phyloP scores from a whole-genome alignment of 2,888 invertebrate species.

The Drosophila heteroneura region DNA sequence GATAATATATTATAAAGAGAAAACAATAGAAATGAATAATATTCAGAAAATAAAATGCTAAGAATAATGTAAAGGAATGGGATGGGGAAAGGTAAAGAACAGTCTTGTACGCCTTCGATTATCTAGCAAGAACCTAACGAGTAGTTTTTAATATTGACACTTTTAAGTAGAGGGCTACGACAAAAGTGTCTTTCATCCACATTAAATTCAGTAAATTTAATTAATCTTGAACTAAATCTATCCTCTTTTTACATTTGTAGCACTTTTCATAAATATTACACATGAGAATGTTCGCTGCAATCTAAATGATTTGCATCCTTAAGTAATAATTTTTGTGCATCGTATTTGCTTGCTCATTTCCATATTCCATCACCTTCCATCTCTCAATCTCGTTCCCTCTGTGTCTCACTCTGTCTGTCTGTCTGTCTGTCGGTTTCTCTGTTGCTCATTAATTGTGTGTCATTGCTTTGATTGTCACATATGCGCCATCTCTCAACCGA shows the following conservation, averaged over 20 bases:
- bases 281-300: not conserved
- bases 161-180: not conserved
- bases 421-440: not conserved
- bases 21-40: too few relatives aligned
- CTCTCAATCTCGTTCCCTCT: not conserved
- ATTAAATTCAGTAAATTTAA: not conserved
- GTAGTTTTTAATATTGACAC: not conserved
- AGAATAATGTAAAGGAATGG: not conserved
- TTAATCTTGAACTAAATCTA: accelerated
- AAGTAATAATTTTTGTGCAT: not conserved
- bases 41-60: not conserved
- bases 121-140: not conserved
- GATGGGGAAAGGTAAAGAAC: accelerated
- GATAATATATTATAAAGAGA: not conserved
- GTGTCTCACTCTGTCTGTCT: not conserved
- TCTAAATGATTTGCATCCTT: conserved; percentile 10
- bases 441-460: conserved; percentile 11
- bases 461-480: conserved; percentile 46
- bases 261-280: not conserved
- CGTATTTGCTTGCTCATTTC: not conserved
- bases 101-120: not conserved
- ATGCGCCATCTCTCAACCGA: conserved; percentile 16
- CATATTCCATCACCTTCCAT: not conserved
- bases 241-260: not conserved
- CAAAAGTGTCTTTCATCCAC: accelerated